These are phyloP conservation scores for Eupithecia vulgata DNA, from an alignment of 2,888 invertebrate species.

Conservation along the genomic window DNA sequence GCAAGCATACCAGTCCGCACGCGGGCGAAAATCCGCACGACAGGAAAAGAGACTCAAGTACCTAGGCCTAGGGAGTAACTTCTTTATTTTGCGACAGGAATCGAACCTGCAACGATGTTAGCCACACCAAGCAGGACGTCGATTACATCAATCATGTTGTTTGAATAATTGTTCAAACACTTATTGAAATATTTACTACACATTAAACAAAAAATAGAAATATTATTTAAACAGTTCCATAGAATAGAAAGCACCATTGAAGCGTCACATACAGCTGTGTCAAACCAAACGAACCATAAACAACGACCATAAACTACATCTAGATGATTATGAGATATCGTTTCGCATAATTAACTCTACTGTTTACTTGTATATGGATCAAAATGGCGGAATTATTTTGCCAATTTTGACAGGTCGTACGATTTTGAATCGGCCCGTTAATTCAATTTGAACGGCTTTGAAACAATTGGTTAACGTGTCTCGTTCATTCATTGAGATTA, in stretches of 20 bases:
- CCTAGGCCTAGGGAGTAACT: too few species aligned
- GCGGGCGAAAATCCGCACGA: too few species aligned
- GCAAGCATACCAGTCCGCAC: too few species aligned
- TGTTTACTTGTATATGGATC: slow-evolving; percentile 21
- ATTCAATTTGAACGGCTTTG: neutral
- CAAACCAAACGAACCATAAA: slow-evolving; percentile 37
- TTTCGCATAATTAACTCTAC: slow-evolving; percentile 15
- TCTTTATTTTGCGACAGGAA: too few species aligned
- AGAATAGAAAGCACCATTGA: slow-evolving; percentile 10
- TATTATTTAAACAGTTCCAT: slow-evolving; percentile 3
- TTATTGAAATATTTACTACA: neutral
- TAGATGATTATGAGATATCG: slow-evolving; percentile 16
- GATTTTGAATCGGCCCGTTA: neutral
- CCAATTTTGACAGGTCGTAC: slow-evolving; percentile 20
- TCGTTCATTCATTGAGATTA: neutral
- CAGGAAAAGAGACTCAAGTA: too few species aligned
- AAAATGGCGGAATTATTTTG: slow-evolving; percentile 20
- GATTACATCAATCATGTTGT: too few species aligned
- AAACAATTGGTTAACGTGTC: slow-evolving; percentile 1
- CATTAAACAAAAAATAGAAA: neutral
- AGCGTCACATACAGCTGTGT: slow-evolving; percentile 45
- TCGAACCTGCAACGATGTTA: too few species aligned
- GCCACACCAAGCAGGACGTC: too few species aligned
- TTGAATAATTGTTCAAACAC: neutral
- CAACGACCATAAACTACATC: slow-evolving; percentile 13